phyloP scores from a whole-genome alignment of 1,140 invertebrate genomes.

The Tetragnatha versicolor region DNA sequence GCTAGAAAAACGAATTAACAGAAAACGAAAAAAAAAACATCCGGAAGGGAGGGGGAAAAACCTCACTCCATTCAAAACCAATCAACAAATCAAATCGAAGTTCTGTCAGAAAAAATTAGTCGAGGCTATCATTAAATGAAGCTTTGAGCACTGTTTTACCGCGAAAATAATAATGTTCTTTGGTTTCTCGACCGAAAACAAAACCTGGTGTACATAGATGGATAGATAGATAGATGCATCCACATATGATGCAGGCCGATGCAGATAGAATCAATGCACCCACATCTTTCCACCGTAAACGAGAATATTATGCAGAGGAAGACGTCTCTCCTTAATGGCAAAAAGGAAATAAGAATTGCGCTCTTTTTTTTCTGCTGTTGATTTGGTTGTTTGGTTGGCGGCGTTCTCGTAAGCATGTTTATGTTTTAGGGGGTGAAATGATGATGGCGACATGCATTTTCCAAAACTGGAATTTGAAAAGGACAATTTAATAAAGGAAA shows the following conservation, averaged over 20 bases:
- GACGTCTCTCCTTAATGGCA: slow-evolving; percentile 20
- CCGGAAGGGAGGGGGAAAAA: neutral
- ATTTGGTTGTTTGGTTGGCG: neutral
- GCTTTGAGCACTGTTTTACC: neutral
- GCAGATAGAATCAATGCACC: slow-evolving; percentile 9
- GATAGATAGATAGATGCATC: neutral
- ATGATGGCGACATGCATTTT: neutral
- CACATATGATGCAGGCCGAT: slow-evolving; percentile 1
- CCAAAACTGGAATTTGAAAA: slow-evolving; percentile 4
- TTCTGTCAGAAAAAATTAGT: neutral
- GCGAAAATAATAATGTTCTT: slow-evolving; percentile 39
- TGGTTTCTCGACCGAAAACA: neutral
- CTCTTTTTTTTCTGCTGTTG: neutral
- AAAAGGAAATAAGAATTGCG: slow-evolving; percentile 30
- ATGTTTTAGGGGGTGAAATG: slow-evolving; percentile 12
- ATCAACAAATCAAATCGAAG: neutral
- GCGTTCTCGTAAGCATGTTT: slow-evolving; percentile 7
- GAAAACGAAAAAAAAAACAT: no score
- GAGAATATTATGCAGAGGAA: slow-evolving; percentile 34
- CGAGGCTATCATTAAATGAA: slow-evolving; percentile 5
- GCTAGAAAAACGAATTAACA: no score
- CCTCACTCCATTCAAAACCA: neutral
- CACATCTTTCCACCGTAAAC: slow-evolving; percentile 1
- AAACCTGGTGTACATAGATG: neutral
- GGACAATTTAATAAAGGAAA: slow-evolving; percentile 23